Evolutionary conservation across 2,797 vertebrate genomes (phyloP), one percentile per base, ranked within the genome.

Genomic region (Paguma larvata): DNA sequence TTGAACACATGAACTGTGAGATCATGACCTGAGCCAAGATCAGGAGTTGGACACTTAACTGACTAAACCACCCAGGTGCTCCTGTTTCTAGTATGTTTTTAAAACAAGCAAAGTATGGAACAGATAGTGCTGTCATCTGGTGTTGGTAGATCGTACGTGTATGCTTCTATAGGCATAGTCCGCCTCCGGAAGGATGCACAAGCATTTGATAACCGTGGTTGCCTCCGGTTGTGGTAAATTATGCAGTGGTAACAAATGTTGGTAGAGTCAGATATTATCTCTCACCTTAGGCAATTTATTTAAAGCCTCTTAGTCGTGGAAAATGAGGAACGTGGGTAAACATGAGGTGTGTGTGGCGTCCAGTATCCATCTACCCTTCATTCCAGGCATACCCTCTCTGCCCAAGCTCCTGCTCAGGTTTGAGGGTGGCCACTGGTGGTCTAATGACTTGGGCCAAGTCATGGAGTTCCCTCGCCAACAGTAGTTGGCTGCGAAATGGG

Each of bases 241-340:
- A 16, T 48, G 25, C 21, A 6, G 25, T 23, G 44, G 23, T 82
- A 13, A 89, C 44, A 53, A 63, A 72, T 91, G 6, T 6, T 27
- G 53, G 44, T 84, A 14, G 48, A 77, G 51, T 75, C 25, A 89
- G 27, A 15, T 70, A 84, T 51, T 65, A 84, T 30, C 15, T 83
- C 77, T 92, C 44, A 56, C 86, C 32, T 68, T 63, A 51, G 46
- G 73, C 41, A 46, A 11, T 51, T 95, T 94, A 91, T 67, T 95
- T 88, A 6, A 73, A 21, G 46, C 85, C 78, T 62, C 53, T 23
- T 6, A 34, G n/a, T 41, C 93, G 93, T 70, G 16, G 96, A 94
- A 93, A 93, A 68, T 85, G 46, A 3, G 53, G 19, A 91, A 4
- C 41, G 14, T 65, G 73, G 73, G 78, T 77, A 38, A 94, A 46